phyloP scores from a whole-genome alignment of 2,797 vertebrate genomes.

The Lithobates sylvaticus region DNA sequence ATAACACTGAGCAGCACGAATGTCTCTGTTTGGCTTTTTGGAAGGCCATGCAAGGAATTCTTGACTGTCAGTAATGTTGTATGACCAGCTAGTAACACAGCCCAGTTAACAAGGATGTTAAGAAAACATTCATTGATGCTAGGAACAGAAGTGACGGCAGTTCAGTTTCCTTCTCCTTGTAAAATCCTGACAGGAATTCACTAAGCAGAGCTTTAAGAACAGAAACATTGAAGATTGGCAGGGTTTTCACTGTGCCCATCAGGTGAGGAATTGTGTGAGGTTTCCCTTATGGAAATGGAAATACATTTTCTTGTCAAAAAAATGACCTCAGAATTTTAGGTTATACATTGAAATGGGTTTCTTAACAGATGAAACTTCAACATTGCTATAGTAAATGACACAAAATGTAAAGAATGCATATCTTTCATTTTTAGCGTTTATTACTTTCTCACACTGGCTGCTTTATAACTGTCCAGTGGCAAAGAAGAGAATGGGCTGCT shows the following conservation, averaged over 20 bases:
- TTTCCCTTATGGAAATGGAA: too few species aligned
- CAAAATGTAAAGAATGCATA: too few species aligned
- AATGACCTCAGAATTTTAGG: too few species aligned
- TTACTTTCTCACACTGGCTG: too few species aligned
- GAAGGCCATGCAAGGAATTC: slow-evolving; percentile 42
- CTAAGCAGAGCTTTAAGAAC: background rate
- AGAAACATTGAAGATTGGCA: slow-evolving; percentile 10
- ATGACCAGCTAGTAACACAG: slow-evolving; percentile 35
- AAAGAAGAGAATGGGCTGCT: too few species aligned
- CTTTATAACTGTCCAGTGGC: too few species aligned
- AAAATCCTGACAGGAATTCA: slow-evolving; percentile 49
- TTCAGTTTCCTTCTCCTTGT: slow-evolving; percentile 58
- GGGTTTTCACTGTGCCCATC: background rate
- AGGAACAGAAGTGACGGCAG: slow-evolving; percentile 49
- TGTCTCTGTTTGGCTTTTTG: slow-evolving; percentile 17
- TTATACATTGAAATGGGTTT: too few species aligned
- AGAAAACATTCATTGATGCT: slow-evolving; percentile 53
- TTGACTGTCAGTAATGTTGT: slow-evolving; percentile 43
- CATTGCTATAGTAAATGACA: too few species aligned
- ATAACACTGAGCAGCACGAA: slow-evolving; percentile 19
- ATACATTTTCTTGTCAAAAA: too few species aligned
- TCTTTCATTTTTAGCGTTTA: too few species aligned
- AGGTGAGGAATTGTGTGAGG: too few species aligned
- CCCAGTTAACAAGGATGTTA: slow-evolving; percentile 39
- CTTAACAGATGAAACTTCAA: too few species aligned